phyloP scores from a whole-genome alignment of 2,888 invertebrate species.

The Heliconius charithonia region DNA sequence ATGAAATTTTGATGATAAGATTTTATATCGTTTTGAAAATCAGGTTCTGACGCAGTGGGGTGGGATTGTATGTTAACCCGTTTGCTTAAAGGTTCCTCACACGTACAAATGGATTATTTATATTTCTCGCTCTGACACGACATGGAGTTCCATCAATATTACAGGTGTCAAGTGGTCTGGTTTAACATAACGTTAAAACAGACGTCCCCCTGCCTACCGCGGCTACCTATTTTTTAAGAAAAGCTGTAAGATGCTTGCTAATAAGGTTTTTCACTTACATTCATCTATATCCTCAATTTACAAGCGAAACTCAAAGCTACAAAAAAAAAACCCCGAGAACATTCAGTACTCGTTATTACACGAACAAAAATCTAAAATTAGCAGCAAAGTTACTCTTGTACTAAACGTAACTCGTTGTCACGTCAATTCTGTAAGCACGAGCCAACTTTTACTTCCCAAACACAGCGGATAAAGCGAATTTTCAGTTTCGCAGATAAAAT shows the following conservation, averaged over 20 bases:
- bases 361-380: slow-evolving; percentile 14
- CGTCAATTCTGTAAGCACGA: slow-evolving; percentile 33
- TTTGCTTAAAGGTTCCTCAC: too few relatives aligned
- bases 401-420: slow-evolving; percentile 23
- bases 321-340: neutral
- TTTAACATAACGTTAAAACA: too few relatives aligned
- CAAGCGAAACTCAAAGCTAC: neutral
- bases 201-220: too few relatives aligned
- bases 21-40: too few relatives aligned
- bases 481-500: slow-evolving; percentile 39
- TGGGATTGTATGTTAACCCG: too few relatives aligned
- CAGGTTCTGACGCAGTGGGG: too few relatives aligned
- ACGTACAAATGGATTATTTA: too few relatives aligned
- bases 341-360: neutral
- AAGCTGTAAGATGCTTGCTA: neutral
- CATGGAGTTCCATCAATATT: neutral
- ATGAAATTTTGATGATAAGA: too few relatives aligned
- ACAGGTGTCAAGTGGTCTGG: too few relatives aligned
- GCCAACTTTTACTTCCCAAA: slow-evolving; percentile 38
- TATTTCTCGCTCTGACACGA: neutral
- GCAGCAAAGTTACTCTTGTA: neutral
- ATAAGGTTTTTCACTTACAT: neutral
- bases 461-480: slow-evolving; percentile 35
- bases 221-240: neutral
- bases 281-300: neutral